These are phyloP conservation scores for Micoletzkya japonica DNA, from an alignment of 2,888 invertebrate genomes.

Conservation along the genomic window DNA sequence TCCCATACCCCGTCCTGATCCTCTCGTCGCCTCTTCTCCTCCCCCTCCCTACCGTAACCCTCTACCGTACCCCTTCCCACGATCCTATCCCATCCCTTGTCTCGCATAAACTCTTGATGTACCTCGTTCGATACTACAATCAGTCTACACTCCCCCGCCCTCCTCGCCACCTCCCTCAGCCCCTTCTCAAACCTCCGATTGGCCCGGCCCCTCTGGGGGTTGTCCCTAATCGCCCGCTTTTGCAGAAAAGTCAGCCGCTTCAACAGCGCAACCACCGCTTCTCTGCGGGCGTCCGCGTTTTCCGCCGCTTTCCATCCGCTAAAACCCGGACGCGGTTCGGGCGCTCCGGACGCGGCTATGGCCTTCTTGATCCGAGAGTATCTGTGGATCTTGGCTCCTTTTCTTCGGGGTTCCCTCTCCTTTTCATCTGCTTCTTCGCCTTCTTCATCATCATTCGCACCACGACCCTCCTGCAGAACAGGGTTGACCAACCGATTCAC, in stretches of 20 bases:
- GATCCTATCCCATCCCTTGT: constrained; percentile 8
- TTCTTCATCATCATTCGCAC: neutral
- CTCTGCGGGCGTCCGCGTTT: too few species aligned
- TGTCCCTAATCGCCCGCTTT: neutral
- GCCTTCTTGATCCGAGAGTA: too few species aligned
- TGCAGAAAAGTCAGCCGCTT: constrained; percentile 10
- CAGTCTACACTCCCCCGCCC: neutral
- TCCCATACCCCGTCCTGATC: neutral
- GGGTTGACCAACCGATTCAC: too few species aligned
- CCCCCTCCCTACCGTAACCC: neutral
- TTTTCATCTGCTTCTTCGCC: neutral
- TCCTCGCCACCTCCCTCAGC: constrained; percentile 7
- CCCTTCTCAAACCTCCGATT: constrained; percentile 9
- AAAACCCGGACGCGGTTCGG: too few species aligned
- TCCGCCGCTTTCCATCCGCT: too few species aligned
- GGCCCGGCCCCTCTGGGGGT: neutral
- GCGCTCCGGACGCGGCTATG: too few species aligned
- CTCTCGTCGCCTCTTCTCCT: neutral
- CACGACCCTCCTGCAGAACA: too few species aligned
- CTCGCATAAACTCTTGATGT: neutral
- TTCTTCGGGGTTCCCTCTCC: neutral
- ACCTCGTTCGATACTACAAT: constrained; percentile 9
- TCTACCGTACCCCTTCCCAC: constrained; percentile 1
- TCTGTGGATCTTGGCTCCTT: too few species aligned
- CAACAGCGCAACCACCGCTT: constrained; percentile 5